Percentiles rank a stretch among this genome's conserved stretches.
Evolutionary conservation across 2,113 vertebrate species (phyloP).

Genomic region (Himantopus leucocephalus): DNA sequence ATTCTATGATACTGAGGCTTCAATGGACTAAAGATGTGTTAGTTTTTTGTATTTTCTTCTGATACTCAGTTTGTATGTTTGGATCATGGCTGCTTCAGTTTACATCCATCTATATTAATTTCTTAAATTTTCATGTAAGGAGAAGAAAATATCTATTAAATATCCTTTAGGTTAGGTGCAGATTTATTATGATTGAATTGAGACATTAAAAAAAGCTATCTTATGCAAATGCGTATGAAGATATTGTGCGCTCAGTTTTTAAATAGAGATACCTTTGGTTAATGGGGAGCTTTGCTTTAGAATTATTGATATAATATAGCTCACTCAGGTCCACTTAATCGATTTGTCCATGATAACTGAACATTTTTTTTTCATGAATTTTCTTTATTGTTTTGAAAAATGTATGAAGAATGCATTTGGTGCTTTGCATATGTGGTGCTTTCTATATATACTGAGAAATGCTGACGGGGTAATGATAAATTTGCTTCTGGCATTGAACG

Average conservation of each 20-base stretch:
- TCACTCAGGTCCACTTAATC: not conserved
- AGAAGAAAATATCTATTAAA: conserved; percentile 42
- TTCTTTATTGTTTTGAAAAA: conserved; percentile 71
- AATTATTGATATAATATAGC: not conserved
- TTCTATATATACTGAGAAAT: conserved; percentile 63
- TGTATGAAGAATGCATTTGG: conserved; percentile 71
- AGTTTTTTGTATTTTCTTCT: conserved; percentile 40
- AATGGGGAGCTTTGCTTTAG: not conserved
- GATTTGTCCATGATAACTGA: not conserved
- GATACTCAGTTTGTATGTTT: conserved; percentile 48
- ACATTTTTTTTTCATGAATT: conserved; percentile 67
- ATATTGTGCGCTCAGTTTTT: not conserved
- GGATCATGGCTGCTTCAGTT: conserved; percentile 45
- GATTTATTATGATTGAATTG: conserved; percentile 9
- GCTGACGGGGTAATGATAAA: conserved; percentile 63
- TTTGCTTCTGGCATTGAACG: conserved; percentile 72
- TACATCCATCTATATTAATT: conserved; percentile 33
- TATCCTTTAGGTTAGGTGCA: conserved; percentile 23
- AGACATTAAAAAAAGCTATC: conserved; percentile 1
- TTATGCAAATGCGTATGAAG: not conserved
- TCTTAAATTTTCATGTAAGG: conserved; percentile 41
- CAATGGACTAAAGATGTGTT: conserved; percentile 7
- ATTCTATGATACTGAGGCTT: not conserved
- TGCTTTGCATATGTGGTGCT: conserved; percentile 44
- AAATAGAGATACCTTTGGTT: not conserved